These are phyloP conservation scores for Platycheirus rosarum DNA, from an alignment of 2,888 invertebrate species.

Conservation along the genomic window DNA sequence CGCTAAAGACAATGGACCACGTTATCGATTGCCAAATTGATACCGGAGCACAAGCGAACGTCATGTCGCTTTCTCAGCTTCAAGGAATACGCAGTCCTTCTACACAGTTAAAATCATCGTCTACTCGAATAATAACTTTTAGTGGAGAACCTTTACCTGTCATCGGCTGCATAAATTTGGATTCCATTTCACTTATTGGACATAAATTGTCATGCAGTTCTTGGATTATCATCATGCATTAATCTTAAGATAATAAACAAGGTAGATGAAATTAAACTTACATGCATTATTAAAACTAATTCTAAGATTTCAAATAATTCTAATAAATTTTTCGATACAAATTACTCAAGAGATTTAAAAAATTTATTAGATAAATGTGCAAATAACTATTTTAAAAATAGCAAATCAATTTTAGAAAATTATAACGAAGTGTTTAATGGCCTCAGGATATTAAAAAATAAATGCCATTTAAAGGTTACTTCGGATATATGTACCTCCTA, in stretches of 20 bases:
- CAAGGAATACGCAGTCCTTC: neutral
- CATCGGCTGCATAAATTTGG: slow-evolving; percentile 9
- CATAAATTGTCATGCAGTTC: neutral
- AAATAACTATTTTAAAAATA: too few species aligned
- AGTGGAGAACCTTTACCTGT: slow-evolving; percentile 14
- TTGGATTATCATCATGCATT: slow-evolving; percentile 3
- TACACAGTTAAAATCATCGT: slow-evolving; percentile 8
- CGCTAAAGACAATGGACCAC: neutral
- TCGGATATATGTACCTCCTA: too few species aligned
- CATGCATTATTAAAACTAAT: neutral
- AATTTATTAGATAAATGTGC: neutral
- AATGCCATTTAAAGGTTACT: too few species aligned
- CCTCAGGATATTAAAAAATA: slow-evolving; percentile 1
- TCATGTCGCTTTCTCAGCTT: slow-evolving; percentile 4
- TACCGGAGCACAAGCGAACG: slow-evolving; percentile 23
- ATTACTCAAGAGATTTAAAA: neutral
- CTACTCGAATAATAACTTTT: slow-evolving; percentile 24
- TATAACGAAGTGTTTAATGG: slow-evolving; percentile 20
- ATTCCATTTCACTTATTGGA: neutral
- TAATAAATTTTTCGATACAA: too few species aligned
- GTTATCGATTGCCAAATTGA: slow-evolving; percentile 7
- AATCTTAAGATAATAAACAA: slow-evolving; percentile 9
- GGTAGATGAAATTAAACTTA: neutral
- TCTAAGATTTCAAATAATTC: neutral
- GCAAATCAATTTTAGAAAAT: slow-evolving; percentile 16